These are phyloP conservation scores for Rhodinocichla rosea DNA, from an alignment of 2,113 vertebrate genomes.

Conservation along the genomic window DNA sequence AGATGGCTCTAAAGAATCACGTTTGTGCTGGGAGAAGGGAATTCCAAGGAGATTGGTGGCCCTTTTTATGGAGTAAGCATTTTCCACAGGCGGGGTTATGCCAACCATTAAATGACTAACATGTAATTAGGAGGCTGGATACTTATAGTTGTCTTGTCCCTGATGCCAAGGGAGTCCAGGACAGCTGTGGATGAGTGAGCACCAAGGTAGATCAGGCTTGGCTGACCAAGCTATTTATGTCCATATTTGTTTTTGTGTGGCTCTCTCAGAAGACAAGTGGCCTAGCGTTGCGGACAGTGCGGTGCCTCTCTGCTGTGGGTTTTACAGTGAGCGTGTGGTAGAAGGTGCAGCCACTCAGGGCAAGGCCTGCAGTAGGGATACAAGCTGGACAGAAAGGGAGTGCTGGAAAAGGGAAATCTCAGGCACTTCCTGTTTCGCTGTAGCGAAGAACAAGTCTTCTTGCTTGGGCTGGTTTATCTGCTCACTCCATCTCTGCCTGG, in stretches of 20 bases:
- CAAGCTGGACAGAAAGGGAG: conserved; percentile 30
- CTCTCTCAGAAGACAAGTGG: neutral
- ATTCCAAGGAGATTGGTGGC: conserved; percentile 34
- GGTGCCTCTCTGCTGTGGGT: neutral
- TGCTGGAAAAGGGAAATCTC: conserved; percentile 39
- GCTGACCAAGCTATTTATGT: neutral
- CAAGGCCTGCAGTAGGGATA: neutral
- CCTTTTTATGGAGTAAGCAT: conserved; percentile 56
- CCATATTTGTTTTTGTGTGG: neutral
- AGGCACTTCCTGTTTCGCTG: conserved; percentile 13
- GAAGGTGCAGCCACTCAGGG: neutral
- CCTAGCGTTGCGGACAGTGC: accelerated
- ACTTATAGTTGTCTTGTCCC: conserved; percentile 60
- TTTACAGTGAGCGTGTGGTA: neutral
- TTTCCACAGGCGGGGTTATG: conserved; percentile 66
- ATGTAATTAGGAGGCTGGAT: conserved; percentile 61
- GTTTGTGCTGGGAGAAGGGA: conserved; percentile 30
- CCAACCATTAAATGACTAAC: conserved; percentile 56
- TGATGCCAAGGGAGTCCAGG: conserved; percentile 39
- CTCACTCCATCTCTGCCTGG: conserved; percentile 49
- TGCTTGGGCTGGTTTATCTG: conserved; percentile 19
- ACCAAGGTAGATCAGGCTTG: neutral
- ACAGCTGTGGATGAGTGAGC: conserved; percentile 39
- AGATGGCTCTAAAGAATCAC: neutral
- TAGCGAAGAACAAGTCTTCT: conserved; percentile 26